Percentiles rank a stretch among this genome's conserved stretches.
phyloP scores from a whole-genome alignment of 1,140 invertebrate species.

The Drosophila rufa region DNA sequence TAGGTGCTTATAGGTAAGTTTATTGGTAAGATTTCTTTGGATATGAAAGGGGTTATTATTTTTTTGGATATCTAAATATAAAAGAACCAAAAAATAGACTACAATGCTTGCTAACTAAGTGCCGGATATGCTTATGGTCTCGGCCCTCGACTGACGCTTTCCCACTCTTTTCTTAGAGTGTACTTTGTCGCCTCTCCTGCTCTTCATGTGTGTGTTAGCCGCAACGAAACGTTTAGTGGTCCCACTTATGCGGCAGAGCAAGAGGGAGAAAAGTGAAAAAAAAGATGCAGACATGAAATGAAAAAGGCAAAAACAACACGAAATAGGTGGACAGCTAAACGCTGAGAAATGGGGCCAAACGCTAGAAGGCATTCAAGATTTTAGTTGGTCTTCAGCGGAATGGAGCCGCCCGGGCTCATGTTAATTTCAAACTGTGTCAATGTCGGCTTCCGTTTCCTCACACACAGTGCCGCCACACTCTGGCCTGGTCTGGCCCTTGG shows the following conservation, averaged over 20 bases:
- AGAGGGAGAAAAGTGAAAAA: not conserved
- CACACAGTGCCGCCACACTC: not conserved
- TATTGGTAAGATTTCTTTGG: too few species aligned
- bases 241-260: conserved; percentile 61
- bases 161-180: not conserved
- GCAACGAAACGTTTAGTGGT: conserved; percentile 70
- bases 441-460: conserved; percentile 78
- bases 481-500: conserved; percentile 42
- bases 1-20: too few species aligned
- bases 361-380: conserved; percentile 68
- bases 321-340: conserved; percentile 79
- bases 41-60: too few species aligned
- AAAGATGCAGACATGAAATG: conserved; percentile 33
- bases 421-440: conserved; percentile 80
- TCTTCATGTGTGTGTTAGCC: conserved; percentile 33
- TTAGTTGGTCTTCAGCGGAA: conserved; percentile 45
- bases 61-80: not conserved
- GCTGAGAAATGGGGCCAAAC: conserved; percentile 64
- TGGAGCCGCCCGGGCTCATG: conserved; percentile 45
- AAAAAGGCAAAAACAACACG: conserved; percentile 65
- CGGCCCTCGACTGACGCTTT: not conserved
- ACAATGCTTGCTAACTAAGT: not conserved
- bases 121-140: not conserved
- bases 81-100: too few species aligned
- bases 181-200: conserved; percentile 1